Conservation (phyloP, 2,888 invertebrate species). For the Melieria crassipennis region DNA sequence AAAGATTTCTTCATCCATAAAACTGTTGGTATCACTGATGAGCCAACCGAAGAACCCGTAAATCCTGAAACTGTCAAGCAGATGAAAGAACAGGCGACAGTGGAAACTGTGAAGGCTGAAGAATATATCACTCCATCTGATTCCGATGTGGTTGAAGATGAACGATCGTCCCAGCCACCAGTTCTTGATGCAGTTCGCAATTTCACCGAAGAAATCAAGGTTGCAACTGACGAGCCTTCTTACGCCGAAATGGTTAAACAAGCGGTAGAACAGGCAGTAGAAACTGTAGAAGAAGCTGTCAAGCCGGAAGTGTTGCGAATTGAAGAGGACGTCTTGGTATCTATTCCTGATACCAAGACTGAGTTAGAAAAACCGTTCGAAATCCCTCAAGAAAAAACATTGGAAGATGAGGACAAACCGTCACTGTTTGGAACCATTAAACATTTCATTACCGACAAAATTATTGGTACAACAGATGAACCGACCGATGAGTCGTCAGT, state of each 20-base stretch:
- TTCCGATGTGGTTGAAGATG: neutral
- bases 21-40: neutral
- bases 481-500: constrained; percentile 46
- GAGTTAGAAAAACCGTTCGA: constrained; percentile 9
- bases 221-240: neutral
- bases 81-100: constrained; percentile 31
- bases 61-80: neutral
- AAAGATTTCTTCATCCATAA: too few relatives aligned
- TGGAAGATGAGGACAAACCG: constrained; percentile 4
- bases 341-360: neutral
- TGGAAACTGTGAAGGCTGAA: constrained; percentile 10
- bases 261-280: neutral
- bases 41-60: constrained; percentile 1
- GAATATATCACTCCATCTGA: too few relatives aligned
- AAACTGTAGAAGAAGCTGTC: neutral
- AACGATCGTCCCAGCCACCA: too few relatives aligned
- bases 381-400: constrained; percentile 45
- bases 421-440: too few relatives aligned
- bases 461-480: neutral
- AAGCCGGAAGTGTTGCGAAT: neutral
- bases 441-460: too few relatives aligned
- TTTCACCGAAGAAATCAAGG: neutral
- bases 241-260: neutral
- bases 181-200: too few relatives aligned
- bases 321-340: neutral